Conservation (phyloP, 1,140 invertebrate species). For the Brachionus plicatilis region DNA sequence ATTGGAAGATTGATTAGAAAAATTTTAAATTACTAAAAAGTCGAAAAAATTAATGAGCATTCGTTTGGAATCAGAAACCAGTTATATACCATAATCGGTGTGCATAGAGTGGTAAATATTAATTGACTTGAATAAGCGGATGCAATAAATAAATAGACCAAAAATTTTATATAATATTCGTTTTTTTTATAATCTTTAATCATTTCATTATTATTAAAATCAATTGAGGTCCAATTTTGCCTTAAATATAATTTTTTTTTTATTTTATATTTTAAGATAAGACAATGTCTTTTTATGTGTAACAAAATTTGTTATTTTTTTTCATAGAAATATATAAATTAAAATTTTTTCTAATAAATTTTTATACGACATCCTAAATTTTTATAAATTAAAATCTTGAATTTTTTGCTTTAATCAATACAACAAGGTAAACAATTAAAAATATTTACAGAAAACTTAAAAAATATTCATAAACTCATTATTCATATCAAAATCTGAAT, state of each 20-base stretch:
- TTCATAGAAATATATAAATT: not conserved
- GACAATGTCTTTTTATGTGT: not conserved
- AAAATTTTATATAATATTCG: slow-evolving; percentile 7
- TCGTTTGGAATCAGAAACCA: slow-evolving; percentile 32
- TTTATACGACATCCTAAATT: not conserved
- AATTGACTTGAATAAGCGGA: slow-evolving; percentile 6
- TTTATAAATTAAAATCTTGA: not conserved
- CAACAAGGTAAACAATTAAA: too few relatives aligned
- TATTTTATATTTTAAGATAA: not conserved
- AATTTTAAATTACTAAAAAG: slow-evolving; percentile 4
- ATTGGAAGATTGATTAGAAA: not conserved
- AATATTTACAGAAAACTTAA: too few relatives aligned
- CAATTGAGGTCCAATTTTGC: not conserved
- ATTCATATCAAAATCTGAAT: too few relatives aligned
- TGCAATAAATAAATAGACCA: not conserved
- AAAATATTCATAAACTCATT: too few relatives aligned
- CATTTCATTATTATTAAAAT: slow-evolving; percentile 8
- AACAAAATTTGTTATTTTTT: not conserved
- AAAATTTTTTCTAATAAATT: not conserved
- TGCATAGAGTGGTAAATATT: slow-evolving; percentile 33
- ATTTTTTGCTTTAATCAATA: too few relatives aligned
- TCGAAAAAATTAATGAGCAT: slow-evolving; percentile 2
- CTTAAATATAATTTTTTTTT: slow-evolving; percentile 14
- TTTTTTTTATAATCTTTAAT: not conserved
- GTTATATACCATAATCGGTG: slow-evolving; percentile 15